Base-by-base conservation (phyloP, 2,113 vertebrate species). In the Toxotes jaculatrix region DNA sequence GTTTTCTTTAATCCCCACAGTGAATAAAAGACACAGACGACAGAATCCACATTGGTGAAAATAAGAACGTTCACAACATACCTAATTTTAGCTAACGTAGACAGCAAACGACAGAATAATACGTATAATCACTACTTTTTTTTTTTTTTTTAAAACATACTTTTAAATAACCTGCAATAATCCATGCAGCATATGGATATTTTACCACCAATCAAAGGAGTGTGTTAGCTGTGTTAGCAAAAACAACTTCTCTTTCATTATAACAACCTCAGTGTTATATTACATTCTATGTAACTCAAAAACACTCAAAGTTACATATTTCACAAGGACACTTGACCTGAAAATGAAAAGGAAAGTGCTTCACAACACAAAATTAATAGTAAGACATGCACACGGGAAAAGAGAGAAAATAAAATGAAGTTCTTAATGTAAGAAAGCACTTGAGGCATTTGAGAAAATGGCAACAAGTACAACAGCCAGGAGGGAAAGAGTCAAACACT, bases 271-370 rank as follows among this genome's bases (percentile, higher is more conserved):
- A 36, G 80, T 78, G 82, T 87, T 80, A 77, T 76, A 56, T 80
- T 90, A 91, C 88, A 93, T 90, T 91, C 88, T 19, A 78, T 84
- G 84, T 63, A 84, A 83, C 88, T 83, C 63, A 80, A 77, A 86
- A 47, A 19, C 59, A 73, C 12, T 32, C 63, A 83, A 78, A 80
- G 82, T 86, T 84, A 77, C 86, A 89, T 64, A 8, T 79, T 74
- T 61, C 78, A 88, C 90, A 95, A 94, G 92, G 91, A 92, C 93
- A 94, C 93, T 94, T 93, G 74, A 92, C 79, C 65, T 69, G 72
- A 68, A 82, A 80, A 89, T 56, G 10, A 53, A 17, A 83, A 79
- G 66, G 66, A 14, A 92, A 87, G 84, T 83, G 82, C 69, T 77
- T 84, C 8, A 82, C 51, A 66, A 82, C 63, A 86, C 55, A 63